Evolutionary conservation across 2,888 invertebrate species (phyloP).

Genomic region (Agrotis exclamationis): DNA sequence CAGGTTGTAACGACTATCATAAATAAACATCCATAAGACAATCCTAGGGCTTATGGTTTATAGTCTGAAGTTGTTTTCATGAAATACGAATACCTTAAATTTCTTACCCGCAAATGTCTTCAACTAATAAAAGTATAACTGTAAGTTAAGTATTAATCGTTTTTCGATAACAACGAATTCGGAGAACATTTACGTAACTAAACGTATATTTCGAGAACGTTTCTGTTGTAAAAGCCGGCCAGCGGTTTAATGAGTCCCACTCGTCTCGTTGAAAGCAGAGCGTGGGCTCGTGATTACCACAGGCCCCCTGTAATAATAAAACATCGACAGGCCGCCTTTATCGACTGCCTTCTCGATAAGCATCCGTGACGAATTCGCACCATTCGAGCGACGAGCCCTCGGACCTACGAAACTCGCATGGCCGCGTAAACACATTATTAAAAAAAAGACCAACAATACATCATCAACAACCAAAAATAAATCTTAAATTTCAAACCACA

Average conservation of each 20-base stretch:
- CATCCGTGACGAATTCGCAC: conserved; percentile 90
- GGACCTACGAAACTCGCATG: conserved; percentile 58
- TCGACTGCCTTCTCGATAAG: conserved; percentile 89
- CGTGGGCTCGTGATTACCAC: conserved; percentile 81
- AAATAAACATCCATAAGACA: neutral
- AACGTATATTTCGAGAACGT: conserved; percentile 45
- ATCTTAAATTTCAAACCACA: conserved; percentile 49
- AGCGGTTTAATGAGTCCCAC: conserved; percentile 74
- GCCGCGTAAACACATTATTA: conserved; percentile 56
- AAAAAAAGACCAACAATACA: conserved; percentile 62
- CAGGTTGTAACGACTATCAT: neutral
- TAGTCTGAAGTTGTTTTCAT: no score
- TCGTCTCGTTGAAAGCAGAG: conserved; percentile 81
- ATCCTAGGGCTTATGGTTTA: neutral
- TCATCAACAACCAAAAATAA: conserved; percentile 50
- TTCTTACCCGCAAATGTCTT: conserved; percentile 5
- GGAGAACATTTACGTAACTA: conserved; percentile 43
- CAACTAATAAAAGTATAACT: conserved; percentile 6
- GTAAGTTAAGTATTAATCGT: conserved; percentile 16
- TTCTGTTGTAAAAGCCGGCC: conserved; percentile 45
- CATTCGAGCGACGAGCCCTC: conserved; percentile 72
- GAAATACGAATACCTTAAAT: neutral
- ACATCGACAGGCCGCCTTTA: conserved; percentile 88
- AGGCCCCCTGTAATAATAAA: conserved; percentile 87
- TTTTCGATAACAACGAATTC: conserved; percentile 41